These are phyloP conservation scores for Agriopis marginaria DNA, from an alignment of 2,888 invertebrate species.

Conservation along the genomic window DNA sequence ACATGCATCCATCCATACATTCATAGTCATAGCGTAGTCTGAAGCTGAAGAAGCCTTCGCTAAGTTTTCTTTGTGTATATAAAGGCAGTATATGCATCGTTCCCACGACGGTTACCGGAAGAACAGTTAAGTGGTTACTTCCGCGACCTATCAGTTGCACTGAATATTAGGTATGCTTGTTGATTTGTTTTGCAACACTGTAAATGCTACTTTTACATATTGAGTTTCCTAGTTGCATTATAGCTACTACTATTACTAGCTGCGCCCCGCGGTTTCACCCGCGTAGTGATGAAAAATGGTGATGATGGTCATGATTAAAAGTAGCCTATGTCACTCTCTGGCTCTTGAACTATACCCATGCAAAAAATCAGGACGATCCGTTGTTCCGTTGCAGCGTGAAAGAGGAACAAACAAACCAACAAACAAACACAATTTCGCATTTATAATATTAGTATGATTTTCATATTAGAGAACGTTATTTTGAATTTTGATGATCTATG, in stretches of 20 bases:
- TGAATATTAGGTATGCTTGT: conserved; percentile 37
- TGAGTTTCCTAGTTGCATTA: too few relatives aligned
- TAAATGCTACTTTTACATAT: conserved; percentile 12
- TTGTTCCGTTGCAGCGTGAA: too few relatives aligned
- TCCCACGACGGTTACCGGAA: conserved; percentile 59
- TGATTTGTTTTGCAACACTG: conserved; percentile 37
- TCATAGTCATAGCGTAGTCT: not conserved
- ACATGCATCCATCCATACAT: too few relatives aligned
- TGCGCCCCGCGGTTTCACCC: too few relatives aligned
- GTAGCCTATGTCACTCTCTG: too few relatives aligned
- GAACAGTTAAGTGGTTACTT: conserved; percentile 52
- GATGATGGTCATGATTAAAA: too few relatives aligned
- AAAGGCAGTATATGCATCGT: conserved; percentile 41
- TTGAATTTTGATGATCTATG: not conserved
- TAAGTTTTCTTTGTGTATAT: conserved; percentile 24
- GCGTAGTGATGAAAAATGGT: too few relatives aligned
- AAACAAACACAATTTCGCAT: too few relatives aligned
- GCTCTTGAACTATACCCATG: too few relatives aligned
- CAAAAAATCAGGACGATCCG: too few relatives aligned
- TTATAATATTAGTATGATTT: not conserved
- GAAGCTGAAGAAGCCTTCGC: not conserved
- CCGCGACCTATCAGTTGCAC: conserved; percentile 50
- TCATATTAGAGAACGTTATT: not conserved
- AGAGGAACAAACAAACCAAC: too few relatives aligned
- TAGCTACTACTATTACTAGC: too few relatives aligned